Evolutionary conservation across 2,113 vertebrate genomes (phyloP).

Genomic region (Ctenomys sociabilis): DNA sequence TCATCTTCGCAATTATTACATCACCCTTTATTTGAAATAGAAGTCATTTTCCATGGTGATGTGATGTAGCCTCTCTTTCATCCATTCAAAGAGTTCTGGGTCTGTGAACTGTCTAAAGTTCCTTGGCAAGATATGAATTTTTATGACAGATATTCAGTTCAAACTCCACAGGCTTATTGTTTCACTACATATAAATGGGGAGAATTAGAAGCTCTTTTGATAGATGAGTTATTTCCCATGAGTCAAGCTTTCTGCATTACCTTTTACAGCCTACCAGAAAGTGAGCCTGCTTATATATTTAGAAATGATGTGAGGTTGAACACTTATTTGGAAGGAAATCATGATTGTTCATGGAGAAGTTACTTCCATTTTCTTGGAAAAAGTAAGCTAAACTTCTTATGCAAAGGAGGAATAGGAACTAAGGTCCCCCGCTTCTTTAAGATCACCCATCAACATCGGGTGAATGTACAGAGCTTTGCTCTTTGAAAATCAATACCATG

Average conservation of each 20-base stretch:
- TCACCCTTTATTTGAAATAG: neutral
- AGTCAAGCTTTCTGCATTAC: neutral
- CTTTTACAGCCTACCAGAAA: neutral
- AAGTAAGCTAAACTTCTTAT: neutral
- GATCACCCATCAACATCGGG: neutral
- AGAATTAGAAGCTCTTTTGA: neutral
- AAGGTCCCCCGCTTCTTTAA: neutral
- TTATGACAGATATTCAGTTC: neutral
- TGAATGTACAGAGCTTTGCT: neutral
- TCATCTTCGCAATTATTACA: neutral
- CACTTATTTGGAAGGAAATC: fast-evolving
- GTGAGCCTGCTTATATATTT: neutral
- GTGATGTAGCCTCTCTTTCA: neutral
- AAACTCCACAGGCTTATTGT: neutral
- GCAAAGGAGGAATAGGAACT: neutral
- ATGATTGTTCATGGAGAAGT: neutral
- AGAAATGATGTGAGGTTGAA: neutral
- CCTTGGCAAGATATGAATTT: neutral
- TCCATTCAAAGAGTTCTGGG: neutral
- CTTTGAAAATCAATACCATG: neutral
- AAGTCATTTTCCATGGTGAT: neutral
- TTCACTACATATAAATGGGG: neutral
- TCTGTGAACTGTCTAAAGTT: neutral
- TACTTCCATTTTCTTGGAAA: neutral
- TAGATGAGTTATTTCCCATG: no score